Base-by-base conservation (phyloP, 2,113 vertebrate genomes). In the Varanus komodoensis region DNA sequence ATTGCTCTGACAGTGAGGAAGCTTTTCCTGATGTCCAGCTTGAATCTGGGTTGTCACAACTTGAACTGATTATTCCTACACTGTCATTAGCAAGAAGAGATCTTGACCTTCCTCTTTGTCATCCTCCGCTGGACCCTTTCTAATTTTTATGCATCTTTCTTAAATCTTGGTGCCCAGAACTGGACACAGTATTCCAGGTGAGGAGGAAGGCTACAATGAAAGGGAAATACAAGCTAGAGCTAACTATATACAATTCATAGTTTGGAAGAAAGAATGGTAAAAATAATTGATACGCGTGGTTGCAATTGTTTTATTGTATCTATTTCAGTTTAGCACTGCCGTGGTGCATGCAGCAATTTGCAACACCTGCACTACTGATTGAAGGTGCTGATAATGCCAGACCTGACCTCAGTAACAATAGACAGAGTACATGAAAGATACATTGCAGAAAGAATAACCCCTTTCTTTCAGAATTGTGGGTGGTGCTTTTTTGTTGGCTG, bases 301-400 rank as follows among this genome's bases (percentile, higher is more conserved):
- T n/a, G 78, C 50, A 71, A 80, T 32, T 90, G 74, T 48, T 84
- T 86, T 79, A 80, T 71, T 85, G 80, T 44, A 80, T 38, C 44
- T 25, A 69, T 84, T 68, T 85, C 82, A 29, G 74, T 78, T 67
- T 23, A 54, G 74, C 15, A 78, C 85, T 85, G 79, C 85, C 44
- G 85, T 80, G 79, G 79, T 23, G 14, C 83, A 90, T 71, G 50
- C 48, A 86, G 83, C 83, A 86, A 90, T 86, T 86, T 85, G 34
- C 15, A 86, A 32, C 25, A 44, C 32, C 48, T 52, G 82, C 27
- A 69, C 32, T 89, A 27, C 14, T 85, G 19, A 50, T 86, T 64
- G 71, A 68, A 86, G 64, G 27, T 90, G 15, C 82, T 86, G 83
- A 69, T 85, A 85, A 90, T 17, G 57, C 64, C 74, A 71, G 80